phyloP scores from a whole-genome alignment of 2,797 vertebrate species.

The Lacerta bilineata region DNA sequence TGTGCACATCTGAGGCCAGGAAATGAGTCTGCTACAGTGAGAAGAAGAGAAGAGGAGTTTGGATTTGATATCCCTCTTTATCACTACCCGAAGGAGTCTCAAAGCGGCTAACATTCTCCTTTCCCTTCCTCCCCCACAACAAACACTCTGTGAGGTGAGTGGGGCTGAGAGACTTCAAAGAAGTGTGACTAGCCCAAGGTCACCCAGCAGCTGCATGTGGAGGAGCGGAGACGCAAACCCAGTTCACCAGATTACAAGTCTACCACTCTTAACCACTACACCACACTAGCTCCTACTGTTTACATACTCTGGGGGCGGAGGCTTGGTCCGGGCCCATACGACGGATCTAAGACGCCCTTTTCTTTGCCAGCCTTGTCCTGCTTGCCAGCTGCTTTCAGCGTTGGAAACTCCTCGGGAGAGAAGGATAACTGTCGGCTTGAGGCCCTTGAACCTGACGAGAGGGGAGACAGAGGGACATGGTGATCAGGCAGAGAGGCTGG shows the following conservation, averaged over 20 bases:
- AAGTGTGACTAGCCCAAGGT: no score
- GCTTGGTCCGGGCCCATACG: conserved; percentile 97
- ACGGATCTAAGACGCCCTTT: conserved; percentile 99
- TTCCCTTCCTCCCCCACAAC: no score
- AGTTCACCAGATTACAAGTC: no score
- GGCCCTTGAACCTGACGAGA: conserved; percentile 95
- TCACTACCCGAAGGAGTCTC: no score
- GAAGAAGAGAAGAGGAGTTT: background rate
- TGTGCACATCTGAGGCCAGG: background rate
- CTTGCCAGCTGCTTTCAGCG: conserved; percentile 99
- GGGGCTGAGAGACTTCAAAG: no score
- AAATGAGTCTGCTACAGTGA: background rate
- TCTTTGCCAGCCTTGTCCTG: conserved; percentile 99
- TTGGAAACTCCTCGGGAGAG: conserved; percentile 99
- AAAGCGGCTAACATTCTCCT: no score
- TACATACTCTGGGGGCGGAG: conserved; percentile 88
- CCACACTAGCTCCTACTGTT: background rate
- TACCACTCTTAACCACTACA: no score
- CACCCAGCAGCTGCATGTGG: no score
- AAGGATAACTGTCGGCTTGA: conserved; percentile 99
- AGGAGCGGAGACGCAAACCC: no score
- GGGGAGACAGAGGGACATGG: conserved; percentile 46
- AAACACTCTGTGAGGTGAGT: no score
- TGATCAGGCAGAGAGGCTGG: background rate
- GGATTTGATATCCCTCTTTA: no score